These are phyloP conservation scores for Pandemis heparana DNA, from an alignment of 2,888 invertebrate species.

Conservation along the genomic window DNA sequence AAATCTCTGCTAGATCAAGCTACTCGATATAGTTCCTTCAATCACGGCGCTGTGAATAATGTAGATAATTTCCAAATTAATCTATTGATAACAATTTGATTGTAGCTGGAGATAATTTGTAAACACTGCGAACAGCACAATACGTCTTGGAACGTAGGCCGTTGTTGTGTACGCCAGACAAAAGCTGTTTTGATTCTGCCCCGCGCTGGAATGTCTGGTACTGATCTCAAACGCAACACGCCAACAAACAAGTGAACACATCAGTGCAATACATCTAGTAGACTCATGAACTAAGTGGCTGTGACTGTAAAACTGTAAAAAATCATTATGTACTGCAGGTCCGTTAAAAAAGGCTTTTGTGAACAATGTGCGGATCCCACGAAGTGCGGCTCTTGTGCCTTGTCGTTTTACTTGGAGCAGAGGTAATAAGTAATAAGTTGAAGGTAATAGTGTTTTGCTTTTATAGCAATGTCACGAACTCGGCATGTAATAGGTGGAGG, in stretches of 20 bases:
- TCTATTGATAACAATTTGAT: constrained; percentile 72
- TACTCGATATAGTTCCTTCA: constrained; percentile 43
- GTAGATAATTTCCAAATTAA: constrained; percentile 50
- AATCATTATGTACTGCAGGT: constrained; percentile 55
- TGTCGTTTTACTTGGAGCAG: constrained; percentile 19
- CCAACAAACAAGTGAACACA: constrained; percentile 27
- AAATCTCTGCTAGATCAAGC: constrained; percentile 5
- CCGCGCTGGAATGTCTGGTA: constrained; percentile 65
- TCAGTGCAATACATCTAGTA: constrained; percentile 3
- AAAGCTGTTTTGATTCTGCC: constrained; percentile 72
- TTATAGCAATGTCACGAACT: neutral
- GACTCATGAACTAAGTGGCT: constrained; percentile 12
- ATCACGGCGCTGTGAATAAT: constrained; percentile 53
- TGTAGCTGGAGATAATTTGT: constrained; percentile 75
- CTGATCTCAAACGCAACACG: constrained; percentile 45
- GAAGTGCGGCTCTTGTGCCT: constrained; percentile 46
- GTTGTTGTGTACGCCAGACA: constrained; percentile 67
- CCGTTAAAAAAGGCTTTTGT: constrained; percentile 45
- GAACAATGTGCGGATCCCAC: constrained; percentile 59
- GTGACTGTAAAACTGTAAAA: constrained; percentile 3
- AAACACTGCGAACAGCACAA: constrained; percentile 74
- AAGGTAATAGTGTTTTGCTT: neutral
- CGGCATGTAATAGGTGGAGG: neutral
- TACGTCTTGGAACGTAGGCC: constrained; percentile 57
- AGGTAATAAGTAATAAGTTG: constrained; percentile 20